These are phyloP conservation scores for Lophochroa leadbeateri DNA, from an alignment of 2,113 vertebrate species.

Conservation along the genomic window DNA sequence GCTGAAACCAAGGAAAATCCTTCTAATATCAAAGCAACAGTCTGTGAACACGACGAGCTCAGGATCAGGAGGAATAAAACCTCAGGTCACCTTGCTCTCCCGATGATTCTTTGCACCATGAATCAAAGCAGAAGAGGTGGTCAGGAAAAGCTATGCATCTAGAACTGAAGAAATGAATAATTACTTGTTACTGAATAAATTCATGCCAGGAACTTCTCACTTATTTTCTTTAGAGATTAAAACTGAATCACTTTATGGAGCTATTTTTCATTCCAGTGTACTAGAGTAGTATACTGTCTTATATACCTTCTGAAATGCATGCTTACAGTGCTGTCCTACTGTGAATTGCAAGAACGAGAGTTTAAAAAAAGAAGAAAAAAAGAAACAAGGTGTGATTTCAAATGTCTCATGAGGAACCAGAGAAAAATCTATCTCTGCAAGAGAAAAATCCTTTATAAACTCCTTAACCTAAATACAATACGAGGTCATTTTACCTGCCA, in stretches of 20 bases:
- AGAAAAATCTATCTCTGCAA: neutral
- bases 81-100: conserved; percentile 9
- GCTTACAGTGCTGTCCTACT: neutral
- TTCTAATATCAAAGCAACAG: neutral
- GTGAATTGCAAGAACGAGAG: neutral
- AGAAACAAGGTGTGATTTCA: neutral
- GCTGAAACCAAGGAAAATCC: neutral
- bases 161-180: conserved; percentile 15
- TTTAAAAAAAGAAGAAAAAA: neutral
- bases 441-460: conserved; percentile 42
- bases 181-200: conserved; percentile 19
- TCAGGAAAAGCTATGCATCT: neutral
- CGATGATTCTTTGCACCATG: neutral
- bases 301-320: neutral
- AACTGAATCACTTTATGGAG: neutral
- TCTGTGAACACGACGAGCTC: neutral
- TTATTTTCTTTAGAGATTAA: neutral
- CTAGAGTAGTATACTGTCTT: neutral
- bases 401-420: conserved; percentile 4
- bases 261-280: neutral
- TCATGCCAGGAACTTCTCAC: neutral
- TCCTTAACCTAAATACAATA: conserved; percentile 50
- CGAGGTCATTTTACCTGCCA: neutral
- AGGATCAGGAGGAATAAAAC: conserved; percentile 15
- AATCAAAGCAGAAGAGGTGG: conserved; percentile 4